Percentiles rank a stretch among this genome's conserved stretches.
These are phyloP conservation scores for Erebia ligea DNA, from an alignment of 2,888 invertebrate species.

Conservation along the genomic window DNA sequence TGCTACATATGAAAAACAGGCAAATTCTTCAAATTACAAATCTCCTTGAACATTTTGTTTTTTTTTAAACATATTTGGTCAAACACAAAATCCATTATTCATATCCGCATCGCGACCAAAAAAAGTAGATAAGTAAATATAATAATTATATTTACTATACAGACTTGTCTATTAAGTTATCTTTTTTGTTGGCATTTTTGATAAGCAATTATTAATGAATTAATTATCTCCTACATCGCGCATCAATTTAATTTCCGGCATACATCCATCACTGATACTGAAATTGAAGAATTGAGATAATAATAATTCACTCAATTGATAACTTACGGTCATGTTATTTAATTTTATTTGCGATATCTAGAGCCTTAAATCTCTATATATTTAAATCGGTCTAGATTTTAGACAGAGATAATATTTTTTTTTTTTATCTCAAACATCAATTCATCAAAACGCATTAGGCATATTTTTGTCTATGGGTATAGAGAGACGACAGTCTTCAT, in stretches of 20 bases:
- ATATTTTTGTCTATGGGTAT: not conserved
- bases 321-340: not conserved
- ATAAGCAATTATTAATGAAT: not conserved
- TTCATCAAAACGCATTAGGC: not conserved
- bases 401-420: not conserved
- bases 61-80: not conserved
- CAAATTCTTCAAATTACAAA: not conserved
- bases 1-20: not conserved
- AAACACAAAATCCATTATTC: not conserved
- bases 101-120: not conserved
- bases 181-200: not conserved
- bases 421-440: not conserved
- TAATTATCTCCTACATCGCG: not conserved
- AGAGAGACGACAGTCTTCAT: no score
- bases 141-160: not conserved
- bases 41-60: not conserved
- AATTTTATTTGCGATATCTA: not conserved
- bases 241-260: constrained; percentile 8
- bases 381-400: no score
- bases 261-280: constrained; percentile 15
- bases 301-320: not conserved
- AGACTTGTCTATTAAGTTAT: not conserved
- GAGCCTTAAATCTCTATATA: not conserved
- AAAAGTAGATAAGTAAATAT: not conserved
- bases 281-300: not conserved